phyloP scores from a whole-genome alignment of 2,888 invertebrate species.

The Netelia virgata region DNA sequence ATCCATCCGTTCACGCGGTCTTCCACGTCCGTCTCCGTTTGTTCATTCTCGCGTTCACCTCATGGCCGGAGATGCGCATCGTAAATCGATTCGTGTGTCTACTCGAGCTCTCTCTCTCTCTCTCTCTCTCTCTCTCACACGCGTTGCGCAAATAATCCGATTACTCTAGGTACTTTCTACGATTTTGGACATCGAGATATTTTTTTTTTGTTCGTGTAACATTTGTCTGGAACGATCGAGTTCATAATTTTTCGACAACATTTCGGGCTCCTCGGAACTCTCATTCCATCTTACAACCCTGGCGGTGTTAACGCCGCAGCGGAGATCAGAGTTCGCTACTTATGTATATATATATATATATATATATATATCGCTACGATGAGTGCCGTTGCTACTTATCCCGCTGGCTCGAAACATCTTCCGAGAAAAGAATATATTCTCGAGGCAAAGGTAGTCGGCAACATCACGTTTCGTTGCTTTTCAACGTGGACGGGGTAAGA shows the following conservation, averaged over 20 bases:
- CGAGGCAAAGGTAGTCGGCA: constrained; percentile 43
- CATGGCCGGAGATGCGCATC: constrained; percentile 30
- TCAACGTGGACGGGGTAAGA: constrained; percentile 19
- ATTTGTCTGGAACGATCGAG: background rate
- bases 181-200: constrained; percentile 9
- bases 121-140: background rate
- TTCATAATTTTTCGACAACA: constrained; percentile 27
- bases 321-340: constrained; percentile 49
- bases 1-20: constrained; percentile 31
- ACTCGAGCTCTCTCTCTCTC: constrained; percentile 60
- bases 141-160: constrained; percentile 24
- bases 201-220: background rate
- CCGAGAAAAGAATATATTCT: constrained; percentile 48
- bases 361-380: constrained; percentile 33
- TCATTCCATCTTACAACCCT: constrained; percentile 42
- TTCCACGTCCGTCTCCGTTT: constrained; percentile 5
- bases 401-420: constrained; percentile 54
- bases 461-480: constrained; percentile 60
- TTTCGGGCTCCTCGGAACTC: constrained; percentile 18
- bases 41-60: constrained; percentile 33
- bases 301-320: constrained; percentile 44
- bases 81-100: constrained; percentile 52
- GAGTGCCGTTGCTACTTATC: constrained; percentile 49
- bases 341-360: background rate
- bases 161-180: background rate